Percentiles rank a stretch among this genome's conserved stretches.
phyloP scores from a whole-genome alignment of 2,113 vertebrate species.

The Oncorhynchus keta region DNA sequence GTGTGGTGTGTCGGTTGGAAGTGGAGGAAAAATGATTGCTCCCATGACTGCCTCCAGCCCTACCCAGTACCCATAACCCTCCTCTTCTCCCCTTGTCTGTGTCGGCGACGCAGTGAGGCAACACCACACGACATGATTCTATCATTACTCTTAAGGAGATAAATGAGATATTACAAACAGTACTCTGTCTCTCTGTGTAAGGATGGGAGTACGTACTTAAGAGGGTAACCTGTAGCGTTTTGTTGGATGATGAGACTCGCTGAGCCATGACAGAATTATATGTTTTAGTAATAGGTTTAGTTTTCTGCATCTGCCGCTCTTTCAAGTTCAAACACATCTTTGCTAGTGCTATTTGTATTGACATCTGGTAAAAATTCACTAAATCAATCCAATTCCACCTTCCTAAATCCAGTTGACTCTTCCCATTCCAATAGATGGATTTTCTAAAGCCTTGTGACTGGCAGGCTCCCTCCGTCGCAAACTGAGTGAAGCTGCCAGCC shows the following conservation, averaged over 20 bases:
- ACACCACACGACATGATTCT: background rate
- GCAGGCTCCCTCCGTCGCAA: background rate
- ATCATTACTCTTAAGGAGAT: background rate
- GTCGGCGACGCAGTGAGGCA: background rate
- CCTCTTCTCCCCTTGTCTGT: slow-evolving; percentile 4
- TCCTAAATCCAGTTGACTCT: background rate
- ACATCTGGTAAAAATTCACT: background rate
- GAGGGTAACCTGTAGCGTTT: background rate
- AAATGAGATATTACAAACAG: background rate
- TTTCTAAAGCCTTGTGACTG: background rate
- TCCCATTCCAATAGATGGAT: background rate
- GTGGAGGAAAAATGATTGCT: background rate
- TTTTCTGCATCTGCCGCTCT: background rate
- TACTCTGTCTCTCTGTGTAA: background rate
- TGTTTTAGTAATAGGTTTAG: background rate
- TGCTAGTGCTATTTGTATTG: background rate
- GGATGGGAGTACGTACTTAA: background rate
- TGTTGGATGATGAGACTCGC: background rate
- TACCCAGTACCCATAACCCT: slow-evolving; percentile 11
- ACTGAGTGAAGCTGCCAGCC: background rate
- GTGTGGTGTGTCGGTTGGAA: background rate
- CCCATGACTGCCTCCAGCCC: slow-evolving; percentile 2
- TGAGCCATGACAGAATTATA: background rate
- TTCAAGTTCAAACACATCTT: background rate
- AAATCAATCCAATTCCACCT: background rate